Conservation (phyloP, 2,888 invertebrate genomes). For the Eupithecia vulgata region DNA sequence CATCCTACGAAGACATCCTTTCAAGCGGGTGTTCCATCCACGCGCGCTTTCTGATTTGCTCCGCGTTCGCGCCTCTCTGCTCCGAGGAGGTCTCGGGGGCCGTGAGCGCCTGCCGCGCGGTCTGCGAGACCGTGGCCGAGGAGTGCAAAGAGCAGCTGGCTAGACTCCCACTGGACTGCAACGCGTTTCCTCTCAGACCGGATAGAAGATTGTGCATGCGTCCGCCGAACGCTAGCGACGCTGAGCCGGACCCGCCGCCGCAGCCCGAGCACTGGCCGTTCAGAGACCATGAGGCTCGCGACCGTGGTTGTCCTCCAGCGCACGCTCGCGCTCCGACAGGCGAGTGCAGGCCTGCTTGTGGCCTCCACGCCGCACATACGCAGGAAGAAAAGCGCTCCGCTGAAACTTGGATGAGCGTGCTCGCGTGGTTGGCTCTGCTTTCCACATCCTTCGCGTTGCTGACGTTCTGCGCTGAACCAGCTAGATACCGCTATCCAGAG, state of each 20-base stretch:
- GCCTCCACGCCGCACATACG: conserved; percentile 87
- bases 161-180: conserved; percentile 89
- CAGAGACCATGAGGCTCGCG: conserved; percentile 60
- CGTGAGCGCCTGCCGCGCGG: conserved; percentile 93
- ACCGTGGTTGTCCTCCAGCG: conserved; percentile 84
- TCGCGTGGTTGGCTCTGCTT: conserved; percentile 90
- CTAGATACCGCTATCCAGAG: conserved; percentile 96
- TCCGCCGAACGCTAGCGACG: conserved; percentile 80
- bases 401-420: conserved; percentile 89
- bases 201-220: conserved; percentile 91
- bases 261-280: conserved; percentile 73
- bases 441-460: conserved; percentile 92
- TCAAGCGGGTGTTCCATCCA: conserved; percentile 92
- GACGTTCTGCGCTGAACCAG: conserved; percentile 95
- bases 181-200: conserved; percentile 89
- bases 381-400: conserved; percentile 87
- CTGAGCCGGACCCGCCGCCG: conserved; percentile 73
- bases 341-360: conserved; percentile 87
- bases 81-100: conserved; percentile 93
- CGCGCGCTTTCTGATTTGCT: conserved; percentile 94
- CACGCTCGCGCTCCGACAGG: conserved; percentile 83
- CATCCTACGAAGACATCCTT: conserved; percentile 88
- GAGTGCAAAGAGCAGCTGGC: conserved; percentile 92
- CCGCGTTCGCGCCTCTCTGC: conserved; percentile 95
- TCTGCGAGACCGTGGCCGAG: conserved; percentile 90